Evolutionary conservation across 2,888 invertebrate genomes (phyloP).

Genomic region (Lathronympha strigana): DNA sequence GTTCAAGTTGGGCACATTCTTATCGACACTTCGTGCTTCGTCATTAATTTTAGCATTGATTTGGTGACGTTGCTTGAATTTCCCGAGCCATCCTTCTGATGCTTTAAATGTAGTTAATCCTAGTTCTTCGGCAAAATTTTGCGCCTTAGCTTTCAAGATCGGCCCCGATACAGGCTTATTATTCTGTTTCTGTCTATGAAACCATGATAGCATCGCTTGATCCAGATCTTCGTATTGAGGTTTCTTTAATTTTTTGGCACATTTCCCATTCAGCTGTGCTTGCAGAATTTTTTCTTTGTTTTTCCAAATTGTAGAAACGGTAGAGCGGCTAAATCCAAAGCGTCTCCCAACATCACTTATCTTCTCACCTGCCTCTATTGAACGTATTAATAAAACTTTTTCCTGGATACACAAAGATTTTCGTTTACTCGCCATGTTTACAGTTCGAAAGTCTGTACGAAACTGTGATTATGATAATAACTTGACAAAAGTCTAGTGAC

Average conservation of each 20-base stretch:
- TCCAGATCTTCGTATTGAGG: conserved; percentile 51
- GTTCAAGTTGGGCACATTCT: too few relatives aligned
- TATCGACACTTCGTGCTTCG: too few relatives aligned
- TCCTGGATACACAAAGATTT: conserved; percentile 54
- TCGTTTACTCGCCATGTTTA: conserved; percentile 45
- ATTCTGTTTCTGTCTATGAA: conserved; percentile 49
- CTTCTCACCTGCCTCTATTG: conserved; percentile 44
- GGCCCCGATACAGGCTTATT: conserved; percentile 50
- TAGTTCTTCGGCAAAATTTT: conserved; percentile 49
- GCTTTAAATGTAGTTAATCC: conserved; percentile 49
- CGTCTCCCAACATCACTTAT: conserved; percentile 47
- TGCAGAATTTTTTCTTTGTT: conserved; percentile 50
- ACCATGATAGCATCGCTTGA: conserved; percentile 50
- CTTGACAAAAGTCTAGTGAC: too few relatives aligned
- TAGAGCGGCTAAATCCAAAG: conserved; percentile 49
- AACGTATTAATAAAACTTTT: conserved; percentile 44
- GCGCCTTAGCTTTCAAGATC: conserved; percentile 45
- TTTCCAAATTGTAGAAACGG: conserved; percentile 50
- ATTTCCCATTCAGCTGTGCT: conserved; percentile 47
- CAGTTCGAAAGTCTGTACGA: not conserved
- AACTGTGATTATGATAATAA: too few relatives aligned
- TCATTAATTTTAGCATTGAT: too few relatives aligned
- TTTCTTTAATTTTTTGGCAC: conserved; percentile 50
- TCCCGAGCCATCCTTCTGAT: conserved; percentile 48
- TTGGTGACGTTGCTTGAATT: not conserved